Base-by-base conservation (phyloP, 2,113 vertebrate species). In the Pomatostomus ruficeps region DNA sequence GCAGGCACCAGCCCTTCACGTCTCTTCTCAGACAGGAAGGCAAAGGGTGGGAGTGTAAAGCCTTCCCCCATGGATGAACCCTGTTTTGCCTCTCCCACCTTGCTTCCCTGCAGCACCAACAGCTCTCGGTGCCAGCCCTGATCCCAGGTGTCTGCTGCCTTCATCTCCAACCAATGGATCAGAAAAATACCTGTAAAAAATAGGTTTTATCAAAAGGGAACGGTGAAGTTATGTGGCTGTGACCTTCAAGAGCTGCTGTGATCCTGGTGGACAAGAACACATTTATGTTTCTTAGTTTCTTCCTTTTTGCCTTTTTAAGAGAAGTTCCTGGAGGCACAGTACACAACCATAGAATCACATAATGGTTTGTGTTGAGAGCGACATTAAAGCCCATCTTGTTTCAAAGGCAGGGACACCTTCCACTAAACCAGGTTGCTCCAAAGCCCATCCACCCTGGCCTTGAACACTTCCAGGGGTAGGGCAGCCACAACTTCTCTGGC, bases 41-140 rank as follows among this genome's bases (percentile, higher is more conserved):
- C 1, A 9, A 48, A 81, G 48, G 57, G 35, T 36, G 67, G 62
- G 25, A 51, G 49, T 0, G 42, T 28, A 65, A 78, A 84, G 42
- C 31, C 11, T 29, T 51, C 24, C 35, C 49, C 68, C 7, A 2
- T 1, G 24, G 36, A 2, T 28, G 26, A 49, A n/a, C 21, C 19
- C 62, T 59, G 26, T 70, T 59, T 9, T 7, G 6, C 2, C 3
- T n/a, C 45, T 49, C 59, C 51, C 63, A 43, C 3, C 0, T 4
- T 2, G 6, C 33, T 12, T 18, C 58, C 54, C 26, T 22, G 58
- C 75, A 38, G 87, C 54, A 62, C 42, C 0, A 0, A 29, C 5
- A 67, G 52, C 43, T 24, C 40, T 4, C 0, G 2, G 42, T 40
- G 35, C 49, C 71, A 71, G 51, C 26, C 43, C 52, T 8, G 23